phyloP scores from a whole-genome alignment of 2,113 vertebrate genomes.

The Zapus hudsonius region DNA sequence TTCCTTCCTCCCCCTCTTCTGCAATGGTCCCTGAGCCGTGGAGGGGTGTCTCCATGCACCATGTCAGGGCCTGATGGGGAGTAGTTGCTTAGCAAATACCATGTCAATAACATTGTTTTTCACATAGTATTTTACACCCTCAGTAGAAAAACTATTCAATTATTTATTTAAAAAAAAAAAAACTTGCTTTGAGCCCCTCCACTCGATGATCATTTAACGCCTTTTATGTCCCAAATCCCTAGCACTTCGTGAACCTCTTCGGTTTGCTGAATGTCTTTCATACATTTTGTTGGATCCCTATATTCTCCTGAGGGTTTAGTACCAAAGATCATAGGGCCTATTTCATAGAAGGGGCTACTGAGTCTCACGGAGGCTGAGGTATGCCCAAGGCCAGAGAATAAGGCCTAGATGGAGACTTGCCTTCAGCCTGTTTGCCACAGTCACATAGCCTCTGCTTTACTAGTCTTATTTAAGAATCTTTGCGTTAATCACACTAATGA shows the following conservation, averaged over 20 bases:
- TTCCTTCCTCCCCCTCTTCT: too few species aligned
- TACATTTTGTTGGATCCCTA: background rate
- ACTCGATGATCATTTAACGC: background rate
- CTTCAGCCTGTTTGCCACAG: too few species aligned
- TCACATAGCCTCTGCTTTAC: accelerated
- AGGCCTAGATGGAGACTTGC: too few species aligned
- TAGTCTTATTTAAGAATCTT: too few species aligned
- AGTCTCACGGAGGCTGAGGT: background rate
- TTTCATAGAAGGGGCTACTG: background rate
- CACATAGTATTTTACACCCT: background rate
- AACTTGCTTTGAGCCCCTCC: background rate
- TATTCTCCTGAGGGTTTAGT: background rate
- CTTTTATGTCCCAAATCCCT: background rate
- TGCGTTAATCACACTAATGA: accelerated
- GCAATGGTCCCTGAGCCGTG: too few species aligned
- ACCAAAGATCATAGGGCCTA: background rate
- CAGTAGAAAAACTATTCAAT: background rate
- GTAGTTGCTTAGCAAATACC: too few species aligned
- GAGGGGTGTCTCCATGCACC: too few species aligned
- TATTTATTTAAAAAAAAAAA: background rate
- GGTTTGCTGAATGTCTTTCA: background rate
- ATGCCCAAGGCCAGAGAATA: background rate
- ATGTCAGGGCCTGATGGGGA: too few species aligned
- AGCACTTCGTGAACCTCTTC: background rate
- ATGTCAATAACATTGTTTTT: too few species aligned